Evolutionary conservation across 1,140 invertebrate species (phyloP), one percentile per base, ranked within the genome.

Genomic region (Bacillus rossius): DNA sequence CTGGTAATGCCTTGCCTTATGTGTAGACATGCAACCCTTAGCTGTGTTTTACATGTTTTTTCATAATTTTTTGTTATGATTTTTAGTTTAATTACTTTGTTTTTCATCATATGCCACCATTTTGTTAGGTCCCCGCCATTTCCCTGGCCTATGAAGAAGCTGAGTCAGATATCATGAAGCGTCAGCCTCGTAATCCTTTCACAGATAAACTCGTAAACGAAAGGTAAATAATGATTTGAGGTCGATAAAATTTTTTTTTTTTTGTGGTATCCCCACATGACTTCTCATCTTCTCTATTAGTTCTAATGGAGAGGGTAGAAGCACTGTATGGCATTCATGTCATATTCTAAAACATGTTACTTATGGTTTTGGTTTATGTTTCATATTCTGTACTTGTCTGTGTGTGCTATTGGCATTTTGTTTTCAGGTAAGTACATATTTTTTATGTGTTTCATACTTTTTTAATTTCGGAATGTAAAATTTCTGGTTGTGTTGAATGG

Each of bases 161-260:
- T 55, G 97, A 99, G 77, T 91, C 92, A 65, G 96, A 99, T 80
- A 99, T 99, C 76, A 99, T 99, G 97, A 99, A 99, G 84, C 86
- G 96, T 67, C 87, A 87, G 68, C 96, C 97, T 67, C 87, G 97
- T 77, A 91, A 99, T 81, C 94, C 96, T 56, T 83, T 86, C 69
- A 84, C 84, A 67, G 97, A 99, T 82, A 98, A 98, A 83, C 88
- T 99, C 75, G 96, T 99, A 72, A 99, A 99, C 80, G 92, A 98
- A 86, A 96, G 95, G 91, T 94, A 90, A 86, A 71, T 59, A 34
- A 54, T 22, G 23, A 58, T 25, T 40, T 34, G 29, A 34, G 20
- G 42, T 22, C 20, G 20, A 5, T 19, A 45, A 45, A 40, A 40
- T 13, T 8, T 48, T 48, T 17, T 25, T 50, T 20, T 50, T 50